Conservation (phyloP, 2,113 vertebrate genomes). For the Neolamprologus modestus region DNA sequence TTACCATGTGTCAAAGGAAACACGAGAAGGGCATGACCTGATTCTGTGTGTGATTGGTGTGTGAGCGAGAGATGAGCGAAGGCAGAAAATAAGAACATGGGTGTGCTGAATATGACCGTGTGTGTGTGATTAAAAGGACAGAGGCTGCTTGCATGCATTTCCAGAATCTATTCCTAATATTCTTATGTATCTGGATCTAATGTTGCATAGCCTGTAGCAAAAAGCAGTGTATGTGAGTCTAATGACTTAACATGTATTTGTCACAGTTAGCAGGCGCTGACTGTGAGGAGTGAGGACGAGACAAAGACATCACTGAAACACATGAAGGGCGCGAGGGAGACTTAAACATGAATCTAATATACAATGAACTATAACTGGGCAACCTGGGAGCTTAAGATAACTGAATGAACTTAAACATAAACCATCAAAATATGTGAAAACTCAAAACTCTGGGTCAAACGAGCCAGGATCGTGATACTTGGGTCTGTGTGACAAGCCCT, state of each 20-base stretch:
- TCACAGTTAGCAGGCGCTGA: background rate
- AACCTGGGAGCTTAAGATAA: background rate
- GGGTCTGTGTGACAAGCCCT: background rate
- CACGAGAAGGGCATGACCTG: conserved; percentile 88
- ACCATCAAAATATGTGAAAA: background rate
- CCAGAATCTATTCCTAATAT: background rate
- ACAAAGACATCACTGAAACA: background rate
- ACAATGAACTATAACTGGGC: background rate
- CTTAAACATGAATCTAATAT: background rate
- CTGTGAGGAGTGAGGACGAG: background rate
- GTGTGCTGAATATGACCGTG: background rate
- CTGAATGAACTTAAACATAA: rapidly evolving
- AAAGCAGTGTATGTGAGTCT: background rate
- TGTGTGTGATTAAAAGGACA: background rate
- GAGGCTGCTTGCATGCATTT: background rate
- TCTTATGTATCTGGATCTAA: conserved; percentile 22
- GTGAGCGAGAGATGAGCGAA: background rate
- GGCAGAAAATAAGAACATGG: background rate
- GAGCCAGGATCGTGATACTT: background rate
- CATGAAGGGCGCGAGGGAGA: background rate
- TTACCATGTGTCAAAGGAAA: conserved; percentile 97
- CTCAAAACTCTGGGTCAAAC: background rate
- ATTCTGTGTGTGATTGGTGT: conserved; percentile 7
- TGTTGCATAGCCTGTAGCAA: background rate
- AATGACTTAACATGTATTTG: background rate